These are phyloP conservation scores for Emydocephalus ijimae DNA, from an alignment of 2,113 vertebrate genomes.

Conservation along the genomic window DNA sequence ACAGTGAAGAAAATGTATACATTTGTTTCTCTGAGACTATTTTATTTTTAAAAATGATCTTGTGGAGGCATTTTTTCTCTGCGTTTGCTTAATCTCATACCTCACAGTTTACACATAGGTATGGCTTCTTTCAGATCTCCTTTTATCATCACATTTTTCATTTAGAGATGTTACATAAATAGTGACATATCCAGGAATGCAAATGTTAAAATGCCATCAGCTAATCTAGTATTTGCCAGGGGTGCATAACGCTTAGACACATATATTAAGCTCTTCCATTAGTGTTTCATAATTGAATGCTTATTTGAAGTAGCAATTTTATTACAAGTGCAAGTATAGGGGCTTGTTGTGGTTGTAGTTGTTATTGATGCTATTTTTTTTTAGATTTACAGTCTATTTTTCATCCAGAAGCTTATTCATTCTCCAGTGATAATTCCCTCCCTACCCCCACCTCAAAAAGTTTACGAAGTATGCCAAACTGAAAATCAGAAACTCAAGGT, in stretches of 20 bases:
- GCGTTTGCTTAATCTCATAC: constrained; percentile 31
- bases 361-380: not conserved
- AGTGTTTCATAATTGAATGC: not conserved
- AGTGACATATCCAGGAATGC: constrained; percentile 15
- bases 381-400: not conserved
- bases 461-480: not conserved
- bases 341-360: not conserved
- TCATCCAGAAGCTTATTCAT: not conserved
- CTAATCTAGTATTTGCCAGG: not conserved
- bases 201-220: constrained; percentile 11
- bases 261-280: not conserved
- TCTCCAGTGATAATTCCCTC: not conserved
- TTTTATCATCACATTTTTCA: not conserved
- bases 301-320: not conserved
- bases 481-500: not conserved
- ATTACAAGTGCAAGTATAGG: not conserved
- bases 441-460: not conserved
- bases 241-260: not conserved
- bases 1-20: constrained; percentile 36
- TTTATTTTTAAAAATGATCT: not conserved
- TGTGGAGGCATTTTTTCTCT: constrained; percentile 4
- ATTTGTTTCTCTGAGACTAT: constrained; percentile 13
- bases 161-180: constrained; percentile 17
- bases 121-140: constrained; percentile 19
- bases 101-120: constrained; percentile 22